Evolutionary conservation across 2,888 invertebrate genomes (phyloP).

Genomic region (Serripes groenlandicus): DNA sequence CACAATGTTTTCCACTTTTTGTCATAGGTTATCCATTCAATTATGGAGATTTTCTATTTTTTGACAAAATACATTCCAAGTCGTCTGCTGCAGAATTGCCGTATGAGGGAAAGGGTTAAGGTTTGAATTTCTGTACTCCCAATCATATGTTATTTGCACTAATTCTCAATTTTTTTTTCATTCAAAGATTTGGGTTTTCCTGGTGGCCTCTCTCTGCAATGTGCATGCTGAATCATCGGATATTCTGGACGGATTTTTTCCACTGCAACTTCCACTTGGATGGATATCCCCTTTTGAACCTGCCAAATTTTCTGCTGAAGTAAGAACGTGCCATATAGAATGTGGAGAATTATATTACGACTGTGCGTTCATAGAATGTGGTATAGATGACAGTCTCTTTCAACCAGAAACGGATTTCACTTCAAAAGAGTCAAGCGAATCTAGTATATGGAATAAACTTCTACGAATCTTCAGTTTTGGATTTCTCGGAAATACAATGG

Average conservation of each 20-base stretch:
- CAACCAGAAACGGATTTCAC: background rate
- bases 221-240: too few relatives aligned
- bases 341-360: constrained; percentile 22
- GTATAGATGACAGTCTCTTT: background rate
- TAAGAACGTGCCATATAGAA: constrained; percentile 1
- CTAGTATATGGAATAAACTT: constrained; percentile 10
- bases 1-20: too few relatives aligned
- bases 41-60: too few relatives aligned
- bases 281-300: constrained; percentile 24
- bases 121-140: too few relatives aligned
- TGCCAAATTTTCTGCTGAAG: constrained; percentile 1
- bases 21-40: too few relatives aligned
- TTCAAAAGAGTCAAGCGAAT: background rate
- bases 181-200: too few relatives aligned
- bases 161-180: too few relatives aligned
- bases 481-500: background rate
- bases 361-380: constrained; percentile 12
- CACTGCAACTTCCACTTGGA: background rate
- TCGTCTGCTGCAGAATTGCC: too few relatives aligned
- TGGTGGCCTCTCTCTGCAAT: too few relatives aligned
- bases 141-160: too few relatives aligned
- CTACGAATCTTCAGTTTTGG: constrained; percentile 15
- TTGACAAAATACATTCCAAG: too few relatives aligned
- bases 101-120: constrained; percentile 3
- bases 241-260: background rate